Evolutionary conservation across 2,888 invertebrate genomes (phyloP).

Genomic region (Pyrrhia umbra): DNA sequence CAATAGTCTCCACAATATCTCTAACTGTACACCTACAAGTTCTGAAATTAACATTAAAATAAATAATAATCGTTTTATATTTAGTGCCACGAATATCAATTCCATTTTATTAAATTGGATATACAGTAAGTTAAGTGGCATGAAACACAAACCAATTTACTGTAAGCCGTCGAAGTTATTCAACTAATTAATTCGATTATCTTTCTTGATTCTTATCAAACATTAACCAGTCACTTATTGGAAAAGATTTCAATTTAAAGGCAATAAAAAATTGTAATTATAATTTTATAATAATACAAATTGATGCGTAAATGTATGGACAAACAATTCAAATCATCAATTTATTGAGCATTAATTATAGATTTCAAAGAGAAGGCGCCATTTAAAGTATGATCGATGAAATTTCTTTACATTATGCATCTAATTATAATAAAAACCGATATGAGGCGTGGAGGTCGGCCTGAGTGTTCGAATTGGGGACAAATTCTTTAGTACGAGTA

Average conservation of each 20-base stretch:
- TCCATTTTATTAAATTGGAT: slow-evolving; percentile 21
- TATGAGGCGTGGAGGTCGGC: slow-evolving; percentile 59
- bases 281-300: slow-evolving; percentile 66
- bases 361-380: slow-evolving; percentile 62
- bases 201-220: slow-evolving; percentile 60
- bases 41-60: slow-evolving; percentile 33
- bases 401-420: slow-evolving; percentile 68
- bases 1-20: background rate
- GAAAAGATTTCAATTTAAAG: slow-evolving; percentile 65
- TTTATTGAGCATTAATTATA: slow-evolving; percentile 72
- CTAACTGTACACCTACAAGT: background rate
- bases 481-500: slow-evolving; percentile 58
- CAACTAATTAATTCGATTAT: slow-evolving; percentile 57
- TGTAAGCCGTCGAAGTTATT: slow-evolving; percentile 37
- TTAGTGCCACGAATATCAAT: slow-evolving; percentile 28
- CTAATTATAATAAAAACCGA: slow-evolving; percentile 67
- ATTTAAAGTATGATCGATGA: slow-evolving; percentile 69
- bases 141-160: slow-evolving; percentile 34
- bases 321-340: slow-evolving; percentile 66
- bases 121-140: slow-evolving; percentile 12
- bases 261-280: slow-evolving; percentile 64
- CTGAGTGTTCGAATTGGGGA: slow-evolving; percentile 60
- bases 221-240: slow-evolving; percentile 58
- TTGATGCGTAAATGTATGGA: slow-evolving; percentile 59
- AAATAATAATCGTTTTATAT: slow-evolving; percentile 25